A percentile compares a stretch with the other conserved stretches of the same genome.
Evolutionary conservation across 2,888 invertebrate genomes (phyloP).

Genomic region (Alloscopus bannaensis): DNA sequence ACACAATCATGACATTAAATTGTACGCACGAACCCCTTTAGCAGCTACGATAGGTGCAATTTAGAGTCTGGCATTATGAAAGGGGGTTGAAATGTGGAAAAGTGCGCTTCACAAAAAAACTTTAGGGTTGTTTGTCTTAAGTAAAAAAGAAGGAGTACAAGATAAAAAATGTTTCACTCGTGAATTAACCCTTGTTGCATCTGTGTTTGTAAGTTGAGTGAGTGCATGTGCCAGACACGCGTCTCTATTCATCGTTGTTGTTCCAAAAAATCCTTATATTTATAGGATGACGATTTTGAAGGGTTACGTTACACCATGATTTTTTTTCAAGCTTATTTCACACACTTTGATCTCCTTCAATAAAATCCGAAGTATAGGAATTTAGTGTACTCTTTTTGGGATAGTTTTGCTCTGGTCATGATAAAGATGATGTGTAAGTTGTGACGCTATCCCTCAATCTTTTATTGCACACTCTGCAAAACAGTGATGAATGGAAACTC

Average conservation of each 20-base stretch:
- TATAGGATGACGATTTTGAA: constrained; percentile 39
- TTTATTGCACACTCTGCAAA: constrained; percentile 27
- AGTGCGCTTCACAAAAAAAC: constrained; percentile 55
- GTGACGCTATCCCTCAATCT: constrained; percentile 12
- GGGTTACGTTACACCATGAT: constrained; percentile 39
- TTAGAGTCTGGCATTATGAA: constrained; percentile 68
- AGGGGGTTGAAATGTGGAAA: constrained; percentile 39
- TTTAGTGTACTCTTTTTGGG: no score
- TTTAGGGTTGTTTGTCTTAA: constrained; percentile 66
- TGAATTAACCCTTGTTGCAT: constrained; percentile 72
- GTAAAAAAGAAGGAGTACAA: constrained; percentile 30
- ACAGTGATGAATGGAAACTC: constrained; percentile 36
- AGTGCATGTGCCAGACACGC: constrained; percentile 73
- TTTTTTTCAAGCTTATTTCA: constrained; percentile 15
- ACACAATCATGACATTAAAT: not conserved
- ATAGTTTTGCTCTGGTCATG: not conserved
- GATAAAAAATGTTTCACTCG: constrained; percentile 68
- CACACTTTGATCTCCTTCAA: constrained; percentile 28
- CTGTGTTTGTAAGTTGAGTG: constrained; percentile 64
- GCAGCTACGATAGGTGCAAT: constrained; percentile 70
- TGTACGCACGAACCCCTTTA: constrained; percentile 1
- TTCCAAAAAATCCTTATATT: constrained; percentile 28
- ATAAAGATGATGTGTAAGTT: not conserved
- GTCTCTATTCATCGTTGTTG: constrained; percentile 66
- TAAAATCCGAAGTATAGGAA: constrained; percentile 33